Percentiles rank a stretch among this genome's conserved stretches.
These are phyloP conservation scores for Physocephala rufipes DNA, from an alignment of 2,888 invertebrate species.

Conservation along the genomic window DNA sequence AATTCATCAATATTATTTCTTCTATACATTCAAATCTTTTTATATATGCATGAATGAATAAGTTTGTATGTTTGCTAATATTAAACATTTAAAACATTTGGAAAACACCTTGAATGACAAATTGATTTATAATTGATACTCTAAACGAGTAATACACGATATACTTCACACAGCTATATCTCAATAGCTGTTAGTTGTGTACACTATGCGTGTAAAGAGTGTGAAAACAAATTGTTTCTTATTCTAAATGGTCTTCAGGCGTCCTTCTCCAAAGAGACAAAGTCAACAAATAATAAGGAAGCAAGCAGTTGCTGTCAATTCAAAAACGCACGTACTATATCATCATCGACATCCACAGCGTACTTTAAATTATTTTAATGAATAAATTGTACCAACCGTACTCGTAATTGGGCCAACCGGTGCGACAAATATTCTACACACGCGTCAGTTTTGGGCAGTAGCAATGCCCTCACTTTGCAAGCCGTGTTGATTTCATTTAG, in stretches of 20 bases:
- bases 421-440: constrained; percentile 21
- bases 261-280: constrained; percentile 21
- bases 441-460: constrained; percentile 18
- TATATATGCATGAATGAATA: background rate
- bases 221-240: background rate
- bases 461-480: constrained; percentile 18
- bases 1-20: no score
- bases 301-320: no score
- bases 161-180: background rate
- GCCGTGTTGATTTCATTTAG: constrained; percentile 8
- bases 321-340: constrained; percentile 4
- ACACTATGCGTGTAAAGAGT: background rate
- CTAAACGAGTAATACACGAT: no score
- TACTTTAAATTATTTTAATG: constrained; percentile 24
- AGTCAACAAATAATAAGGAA: background rate
- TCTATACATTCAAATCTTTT: no score
- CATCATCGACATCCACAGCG: constrained; percentile 7
- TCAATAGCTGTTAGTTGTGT: background rate
- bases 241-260: constrained; percentile 1
- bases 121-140: no score
- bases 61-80: background rate
- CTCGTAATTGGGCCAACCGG: constrained; percentile 23
- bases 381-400: constrained; percentile 15
- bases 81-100: background rate
- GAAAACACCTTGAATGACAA: constrained; percentile 18